Percentiles rank a stretch among this genome's conserved stretches.
Conservation (phyloP, 2,113 vertebrate species). For the Cettia cetti region DNA sequence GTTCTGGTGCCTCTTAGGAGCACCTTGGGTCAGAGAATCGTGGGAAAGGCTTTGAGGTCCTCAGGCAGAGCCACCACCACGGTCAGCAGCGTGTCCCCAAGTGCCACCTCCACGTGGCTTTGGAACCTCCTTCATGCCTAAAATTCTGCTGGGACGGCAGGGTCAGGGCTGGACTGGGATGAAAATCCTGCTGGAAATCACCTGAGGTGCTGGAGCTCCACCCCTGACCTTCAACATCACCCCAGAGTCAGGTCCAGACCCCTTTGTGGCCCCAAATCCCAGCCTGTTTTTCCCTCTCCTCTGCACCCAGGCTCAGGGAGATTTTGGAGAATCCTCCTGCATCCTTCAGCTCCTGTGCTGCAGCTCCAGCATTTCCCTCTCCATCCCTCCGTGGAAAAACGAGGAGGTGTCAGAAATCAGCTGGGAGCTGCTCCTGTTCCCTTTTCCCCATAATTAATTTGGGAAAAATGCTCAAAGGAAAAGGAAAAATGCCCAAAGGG, state of each 20-base stretch:
- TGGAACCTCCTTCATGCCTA: accelerated
- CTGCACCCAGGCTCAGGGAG: not conserved
- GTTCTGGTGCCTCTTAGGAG: not conserved
- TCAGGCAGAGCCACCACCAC: accelerated
- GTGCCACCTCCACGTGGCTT: not conserved
- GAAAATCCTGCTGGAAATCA: not conserved
- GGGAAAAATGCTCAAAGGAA: not conserved
- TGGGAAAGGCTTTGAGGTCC: not conserved
- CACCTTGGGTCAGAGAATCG: not conserved
- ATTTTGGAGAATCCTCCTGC: not conserved
- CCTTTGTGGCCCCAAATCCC: not conserved
- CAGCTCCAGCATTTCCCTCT: not conserved
- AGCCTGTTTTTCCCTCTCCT: accelerated
- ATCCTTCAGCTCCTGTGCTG: not conserved
- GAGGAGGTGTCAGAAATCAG: not conserved
- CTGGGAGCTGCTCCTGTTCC: not conserved
- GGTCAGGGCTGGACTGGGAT: accelerated
- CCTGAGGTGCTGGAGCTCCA: not conserved
- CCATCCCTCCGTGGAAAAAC: not conserved
- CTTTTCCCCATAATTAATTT: not conserved
- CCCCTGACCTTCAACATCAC: not conserved
- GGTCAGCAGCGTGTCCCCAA: accelerated
- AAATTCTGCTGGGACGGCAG: not conserved
- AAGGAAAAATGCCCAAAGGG: not conserved
- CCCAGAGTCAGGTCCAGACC: not conserved